Evolutionary conservation across 2,888 invertebrate genomes (phyloP).

Genomic region (Tigriopus californicus): DNA sequence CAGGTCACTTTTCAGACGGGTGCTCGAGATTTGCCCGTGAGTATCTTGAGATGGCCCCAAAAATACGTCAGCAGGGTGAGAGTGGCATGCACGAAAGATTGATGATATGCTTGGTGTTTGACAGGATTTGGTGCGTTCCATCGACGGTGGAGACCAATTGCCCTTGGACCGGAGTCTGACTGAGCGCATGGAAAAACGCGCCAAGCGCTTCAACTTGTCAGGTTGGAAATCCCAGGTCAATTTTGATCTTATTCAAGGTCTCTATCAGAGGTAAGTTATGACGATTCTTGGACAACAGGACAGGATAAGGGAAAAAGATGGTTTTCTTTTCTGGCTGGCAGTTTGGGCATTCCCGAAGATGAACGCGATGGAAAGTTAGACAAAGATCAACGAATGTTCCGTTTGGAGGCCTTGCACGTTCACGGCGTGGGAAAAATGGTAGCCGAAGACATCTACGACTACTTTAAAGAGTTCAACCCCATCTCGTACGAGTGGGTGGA

Average conservation of each 20-base stretch:
- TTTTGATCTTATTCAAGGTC: not conserved
- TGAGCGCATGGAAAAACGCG: not conserved
- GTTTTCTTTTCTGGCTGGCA: not conserved
- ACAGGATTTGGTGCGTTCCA: no score
- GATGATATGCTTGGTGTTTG: no score
- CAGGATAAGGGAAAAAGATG: not conserved
- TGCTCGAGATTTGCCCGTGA: no score
- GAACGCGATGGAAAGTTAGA: not conserved
- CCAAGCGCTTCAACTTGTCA: not conserved
- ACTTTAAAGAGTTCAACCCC: constrained; percentile 11
- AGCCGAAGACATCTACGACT: not conserved
- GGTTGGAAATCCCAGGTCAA: not conserved
- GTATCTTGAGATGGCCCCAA: no score
- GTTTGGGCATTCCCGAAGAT: not conserved
- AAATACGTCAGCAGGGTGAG: no score
- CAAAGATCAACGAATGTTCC: not conserved
- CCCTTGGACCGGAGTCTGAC: not conserved
- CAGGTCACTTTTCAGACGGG: no score
- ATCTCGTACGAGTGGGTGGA: constrained; percentile 6
- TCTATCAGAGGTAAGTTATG: not conserved
- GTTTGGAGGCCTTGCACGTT: constrained; percentile 1
- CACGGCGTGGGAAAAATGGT: not conserved
- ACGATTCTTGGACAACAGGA: not conserved
- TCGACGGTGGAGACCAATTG: no score
- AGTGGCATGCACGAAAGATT: no score